These are phyloP conservation scores for Panopea generosa DNA, from an alignment of 2,888 invertebrate species.

Conservation along the genomic window DNA sequence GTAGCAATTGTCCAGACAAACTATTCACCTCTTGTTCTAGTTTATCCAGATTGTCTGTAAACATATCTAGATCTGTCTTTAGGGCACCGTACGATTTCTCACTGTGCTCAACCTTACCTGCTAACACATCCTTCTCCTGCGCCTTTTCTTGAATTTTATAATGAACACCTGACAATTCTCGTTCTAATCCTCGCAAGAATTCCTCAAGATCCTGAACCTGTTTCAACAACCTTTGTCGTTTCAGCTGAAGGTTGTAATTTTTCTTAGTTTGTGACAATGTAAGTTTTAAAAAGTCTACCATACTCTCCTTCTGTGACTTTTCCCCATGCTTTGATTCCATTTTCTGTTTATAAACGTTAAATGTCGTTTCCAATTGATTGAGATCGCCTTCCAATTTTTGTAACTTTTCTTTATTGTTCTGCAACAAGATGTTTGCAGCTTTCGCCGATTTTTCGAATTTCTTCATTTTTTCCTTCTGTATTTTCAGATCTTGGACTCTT, in stretches of 20 bases:
- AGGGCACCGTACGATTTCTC: slow-evolving; percentile 76
- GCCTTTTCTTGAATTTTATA: slow-evolving; percentile 76
- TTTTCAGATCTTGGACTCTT: slow-evolving; percentile 74
- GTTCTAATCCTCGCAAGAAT: slow-evolving; percentile 71
- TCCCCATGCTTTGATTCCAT: slow-evolving; percentile 75
- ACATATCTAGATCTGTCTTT: slow-evolving; percentile 77
- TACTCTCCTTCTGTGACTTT: slow-evolving; percentile 81
- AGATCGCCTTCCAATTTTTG: slow-evolving; percentile 78
- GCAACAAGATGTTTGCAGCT: slow-evolving; percentile 76
- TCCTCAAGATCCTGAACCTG: slow-evolving; percentile 80
- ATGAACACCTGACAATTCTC: slow-evolving; percentile 75
- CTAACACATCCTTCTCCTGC: slow-evolving; percentile 73
- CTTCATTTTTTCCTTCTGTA: slow-evolving; percentile 78
- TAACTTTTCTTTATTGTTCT: slow-evolving; percentile 79
- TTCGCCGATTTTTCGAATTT: slow-evolving; percentile 78
- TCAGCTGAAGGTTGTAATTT: slow-evolving; percentile 82
- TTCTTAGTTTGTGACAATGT: slow-evolving; percentile 82
- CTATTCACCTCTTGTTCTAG: slow-evolving; percentile 80
- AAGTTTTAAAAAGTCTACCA: slow-evolving; percentile 83
- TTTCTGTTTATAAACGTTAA: slow-evolving; percentile 71
- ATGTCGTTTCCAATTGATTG: slow-evolving; percentile 75
- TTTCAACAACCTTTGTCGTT: slow-evolving; percentile 76
- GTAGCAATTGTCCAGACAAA: slow-evolving; percentile 76
- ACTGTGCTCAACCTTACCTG: slow-evolving; percentile 75
- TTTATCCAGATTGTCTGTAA: slow-evolving; percentile 76